Conservation (phyloP, 2,888 invertebrate species). For the Tridacna crocea region DNA sequence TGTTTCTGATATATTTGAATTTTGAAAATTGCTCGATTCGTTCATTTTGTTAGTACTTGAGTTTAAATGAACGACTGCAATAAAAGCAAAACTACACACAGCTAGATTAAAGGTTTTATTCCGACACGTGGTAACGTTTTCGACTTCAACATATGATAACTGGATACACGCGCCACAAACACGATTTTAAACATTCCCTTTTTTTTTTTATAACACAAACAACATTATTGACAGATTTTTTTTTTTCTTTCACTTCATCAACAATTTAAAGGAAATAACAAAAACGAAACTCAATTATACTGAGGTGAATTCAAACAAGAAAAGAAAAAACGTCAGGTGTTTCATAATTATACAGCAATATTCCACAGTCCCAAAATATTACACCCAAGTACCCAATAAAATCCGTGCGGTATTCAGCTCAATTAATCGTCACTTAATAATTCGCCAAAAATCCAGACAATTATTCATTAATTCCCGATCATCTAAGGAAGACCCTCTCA, state of each 20-base stretch:
- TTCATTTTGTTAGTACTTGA: background rate
- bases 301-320: no score
- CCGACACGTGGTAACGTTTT: background rate
- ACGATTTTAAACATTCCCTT: no score
- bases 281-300: no score
- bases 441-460: background rate
- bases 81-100: no score
- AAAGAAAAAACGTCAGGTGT: background rate
- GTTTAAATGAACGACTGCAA: background rate
- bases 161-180: no score
- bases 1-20: background rate
- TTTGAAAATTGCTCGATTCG: background rate
- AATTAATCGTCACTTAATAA: background rate
- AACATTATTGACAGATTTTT: no score
- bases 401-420: background rate
- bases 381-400: background rate
- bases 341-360: background rate
- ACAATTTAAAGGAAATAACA: no score
- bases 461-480: background rate
- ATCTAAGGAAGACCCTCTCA: background rate
- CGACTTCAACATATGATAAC: background rate
- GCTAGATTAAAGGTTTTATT: background rate
- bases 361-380: background rate
- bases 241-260: no score
- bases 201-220: no score